These are phyloP conservation scores for Telmatochromis sp. DNA, from an alignment of 2,113 vertebrate genomes.

Conservation along the genomic window DNA sequence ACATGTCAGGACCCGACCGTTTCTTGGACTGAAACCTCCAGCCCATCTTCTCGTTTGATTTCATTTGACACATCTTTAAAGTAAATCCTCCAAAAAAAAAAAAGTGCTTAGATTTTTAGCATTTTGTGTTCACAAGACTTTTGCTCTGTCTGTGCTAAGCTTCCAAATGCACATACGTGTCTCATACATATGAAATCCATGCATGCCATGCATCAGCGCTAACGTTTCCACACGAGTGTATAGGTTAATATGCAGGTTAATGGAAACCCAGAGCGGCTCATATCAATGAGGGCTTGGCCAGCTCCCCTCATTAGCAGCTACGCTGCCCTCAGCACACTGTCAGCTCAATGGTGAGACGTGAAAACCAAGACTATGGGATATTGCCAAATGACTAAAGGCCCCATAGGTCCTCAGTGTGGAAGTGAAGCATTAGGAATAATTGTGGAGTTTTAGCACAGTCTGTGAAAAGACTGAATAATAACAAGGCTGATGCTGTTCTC, in stretches of 20 bases:
- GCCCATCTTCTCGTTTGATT: not conserved
- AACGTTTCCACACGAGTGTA: not conserved
- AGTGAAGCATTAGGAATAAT: not conserved
- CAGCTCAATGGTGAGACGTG: constrained; percentile 31
- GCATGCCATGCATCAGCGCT: not conserved
- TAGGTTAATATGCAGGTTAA: not conserved
- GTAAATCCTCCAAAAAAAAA: not conserved
- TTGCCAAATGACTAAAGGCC: constrained; percentile 20
- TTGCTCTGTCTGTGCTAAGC: not conserved
- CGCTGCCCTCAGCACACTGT: constrained; percentile 43
- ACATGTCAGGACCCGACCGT: not conserved
- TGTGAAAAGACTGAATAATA: constrained; percentile 26
- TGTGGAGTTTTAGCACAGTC: constrained; percentile 5
- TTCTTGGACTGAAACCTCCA: not conserved
- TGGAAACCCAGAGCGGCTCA: not conserved
- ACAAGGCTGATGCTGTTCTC: constrained; percentile 6
- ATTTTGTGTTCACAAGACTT: not conserved
- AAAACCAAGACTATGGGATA: constrained; percentile 12
- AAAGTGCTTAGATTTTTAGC: not conserved
- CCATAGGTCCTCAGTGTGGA: not conserved
- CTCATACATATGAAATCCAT: not conserved
- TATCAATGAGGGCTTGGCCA: constrained; percentile 8
- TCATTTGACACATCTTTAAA: not conserved
- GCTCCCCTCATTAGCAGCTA: constrained; percentile 1
- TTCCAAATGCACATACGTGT: not conserved